Percentiles rank a stretch among this genome's conserved stretches.
phyloP scores from a whole-genome alignment of 2,797 vertebrate genomes.

The Trichosurus vulpecula region DNA sequence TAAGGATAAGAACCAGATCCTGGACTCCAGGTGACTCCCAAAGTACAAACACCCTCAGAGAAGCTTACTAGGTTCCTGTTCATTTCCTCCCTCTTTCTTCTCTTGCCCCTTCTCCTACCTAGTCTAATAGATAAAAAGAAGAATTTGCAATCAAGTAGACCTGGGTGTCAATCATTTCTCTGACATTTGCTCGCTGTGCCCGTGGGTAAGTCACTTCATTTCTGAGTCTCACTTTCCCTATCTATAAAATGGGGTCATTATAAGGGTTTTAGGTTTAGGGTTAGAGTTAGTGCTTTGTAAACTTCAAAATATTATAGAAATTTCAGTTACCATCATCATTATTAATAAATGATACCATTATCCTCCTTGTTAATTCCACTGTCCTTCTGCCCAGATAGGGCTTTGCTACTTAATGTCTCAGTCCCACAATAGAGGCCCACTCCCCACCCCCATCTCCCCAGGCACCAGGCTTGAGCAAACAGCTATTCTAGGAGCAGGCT shows the following conservation, averaged over 20 bases:
- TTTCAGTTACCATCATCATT: background rate
- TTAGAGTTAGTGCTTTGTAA: background rate
- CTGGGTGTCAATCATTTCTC: background rate
- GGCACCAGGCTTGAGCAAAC: conserved; percentile 50
- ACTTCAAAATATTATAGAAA: background rate
- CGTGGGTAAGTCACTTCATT: background rate
- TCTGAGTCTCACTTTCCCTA: background rate
- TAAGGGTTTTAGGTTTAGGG: background rate
- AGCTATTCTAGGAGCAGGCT: conserved; percentile 63
- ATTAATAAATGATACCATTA: background rate
- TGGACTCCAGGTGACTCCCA: background rate
- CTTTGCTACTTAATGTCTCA: background rate
- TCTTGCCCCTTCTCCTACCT: background rate
- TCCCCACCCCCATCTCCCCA: background rate
- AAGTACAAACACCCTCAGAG: background rate
- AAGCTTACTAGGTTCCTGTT: background rate
- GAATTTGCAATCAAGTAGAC: background rate
- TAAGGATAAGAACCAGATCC: background rate
- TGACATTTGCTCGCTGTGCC: too few relatives aligned
- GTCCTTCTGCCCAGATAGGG: background rate
- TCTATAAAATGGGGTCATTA: background rate
- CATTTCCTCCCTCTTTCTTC: background rate
- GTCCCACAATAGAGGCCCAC: background rate
- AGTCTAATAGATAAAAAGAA: too few relatives aligned
- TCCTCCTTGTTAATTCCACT: background rate